Evolutionary conservation across 2,797 vertebrate genomes (phyloP).

Genomic region (Lycodopsis pacificus): DNA sequence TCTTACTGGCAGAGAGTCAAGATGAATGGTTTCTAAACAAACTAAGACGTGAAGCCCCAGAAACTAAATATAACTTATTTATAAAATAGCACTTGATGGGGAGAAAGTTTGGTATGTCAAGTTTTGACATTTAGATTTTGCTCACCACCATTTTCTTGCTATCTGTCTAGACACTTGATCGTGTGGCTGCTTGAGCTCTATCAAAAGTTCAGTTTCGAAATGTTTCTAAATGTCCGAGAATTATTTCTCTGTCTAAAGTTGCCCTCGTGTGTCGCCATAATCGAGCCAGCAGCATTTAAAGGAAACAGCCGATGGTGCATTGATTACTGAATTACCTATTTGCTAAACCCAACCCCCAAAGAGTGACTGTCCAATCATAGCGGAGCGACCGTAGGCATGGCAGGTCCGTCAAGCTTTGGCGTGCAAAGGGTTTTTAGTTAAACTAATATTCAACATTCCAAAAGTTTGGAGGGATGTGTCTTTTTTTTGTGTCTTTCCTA

Average conservation of each 20-base stretch:
- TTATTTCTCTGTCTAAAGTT: not conserved
- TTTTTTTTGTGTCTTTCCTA: not conserved
- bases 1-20: conserved; percentile 10
- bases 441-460: not conserved
- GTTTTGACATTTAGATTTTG: conserved; percentile 16
- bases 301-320: not conserved
- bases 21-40: conserved; percentile 20
- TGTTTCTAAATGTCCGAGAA: not conserved
- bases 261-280: not conserved
- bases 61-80: conserved; percentile 50
- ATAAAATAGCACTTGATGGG: conserved; percentile 12
- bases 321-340: not conserved
- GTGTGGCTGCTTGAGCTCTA: not conserved
- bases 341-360: not conserved
- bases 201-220: not conserved
- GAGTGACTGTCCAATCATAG: not conserved
- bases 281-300: not conserved
- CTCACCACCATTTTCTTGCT: not conserved
- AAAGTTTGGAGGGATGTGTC: not conserved
- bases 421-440: not conserved
- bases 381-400: not conserved
- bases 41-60: conserved; percentile 34
- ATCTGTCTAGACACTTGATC: not conserved
- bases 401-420: not conserved
- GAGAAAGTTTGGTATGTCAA: conserved; percentile 13